These are phyloP conservation scores for Portevinia maculata DNA, from an alignment of 2,888 invertebrate species.

Conservation along the genomic window DNA sequence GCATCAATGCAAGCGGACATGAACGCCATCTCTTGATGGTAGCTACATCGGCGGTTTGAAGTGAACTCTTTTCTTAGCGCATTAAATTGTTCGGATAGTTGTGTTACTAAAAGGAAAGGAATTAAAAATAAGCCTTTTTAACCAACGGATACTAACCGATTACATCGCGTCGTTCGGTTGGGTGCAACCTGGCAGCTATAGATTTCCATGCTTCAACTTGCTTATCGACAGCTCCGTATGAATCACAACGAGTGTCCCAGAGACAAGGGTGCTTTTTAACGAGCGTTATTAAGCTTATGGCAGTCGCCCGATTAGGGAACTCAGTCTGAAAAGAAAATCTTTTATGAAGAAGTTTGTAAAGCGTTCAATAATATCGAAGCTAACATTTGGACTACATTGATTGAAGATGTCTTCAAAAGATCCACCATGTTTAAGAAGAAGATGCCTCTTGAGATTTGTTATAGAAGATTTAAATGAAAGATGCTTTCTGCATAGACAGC, in stretches of 20 bases:
- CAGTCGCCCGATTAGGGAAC: neutral
- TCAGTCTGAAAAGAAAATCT: neutral
- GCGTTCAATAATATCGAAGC: neutral
- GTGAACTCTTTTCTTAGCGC: conserved; percentile 2
- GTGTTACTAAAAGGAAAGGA: neutral
- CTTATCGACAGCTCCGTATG: neutral
- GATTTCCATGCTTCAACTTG: conserved; percentile 3
- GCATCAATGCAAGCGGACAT: neutral
- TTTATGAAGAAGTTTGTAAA: neutral
- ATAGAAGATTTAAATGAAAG: conserved; percentile 14
- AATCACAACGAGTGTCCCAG: conserved; percentile 16
- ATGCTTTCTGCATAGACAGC: conserved; percentile 2
- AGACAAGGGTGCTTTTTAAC: conserved; percentile 32
- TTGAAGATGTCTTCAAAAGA: neutral
- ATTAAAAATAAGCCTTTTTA: neutral
- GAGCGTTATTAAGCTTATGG: neutral
- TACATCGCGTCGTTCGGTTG: neutral
- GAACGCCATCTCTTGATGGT: conserved; percentile 9
- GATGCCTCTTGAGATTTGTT: conserved; percentile 30
- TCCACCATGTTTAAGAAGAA: neutral
- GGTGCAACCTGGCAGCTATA: conserved; percentile 8
- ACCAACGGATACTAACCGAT: neutral
- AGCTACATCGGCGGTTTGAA: neutral
- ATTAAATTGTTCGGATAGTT: conserved; percentile 11
- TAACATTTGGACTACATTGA: neutral